Evolutionary conservation across 1,140 invertebrate species (phyloP), one percentile per base, ranked within the genome.

Genomic region (Saccostrea cuccullata): DNA sequence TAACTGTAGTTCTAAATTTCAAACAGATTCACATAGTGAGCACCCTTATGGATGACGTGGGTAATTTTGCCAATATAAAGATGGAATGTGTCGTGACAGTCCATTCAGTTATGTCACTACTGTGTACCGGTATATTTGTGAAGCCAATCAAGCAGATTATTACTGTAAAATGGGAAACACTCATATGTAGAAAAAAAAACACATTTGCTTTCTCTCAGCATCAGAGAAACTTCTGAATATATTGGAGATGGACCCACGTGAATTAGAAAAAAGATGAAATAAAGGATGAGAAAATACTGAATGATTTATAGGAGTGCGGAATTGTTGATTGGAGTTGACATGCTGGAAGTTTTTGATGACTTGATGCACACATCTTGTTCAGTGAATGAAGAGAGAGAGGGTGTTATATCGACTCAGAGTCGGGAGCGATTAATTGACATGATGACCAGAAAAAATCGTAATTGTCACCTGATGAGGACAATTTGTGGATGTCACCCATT

Each of bases 391-490:
- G 15, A 64, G 58, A n/a, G 15, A 64, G 58, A n/a, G 15, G 58
- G n/a, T 64, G 58, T 64, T 20, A n/a, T 64, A 20, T 17, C 17
- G 5, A 17, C n/a, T 64, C n/a, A 64, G 5, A 64, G 58, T 64
- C 58, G 3, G 58, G 58, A 64, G 58, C 58, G 20, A 64, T 6
- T 64, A 64, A 77, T 77, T 26, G 26, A 77, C 26, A 26, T 77
- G 70, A 26, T 77, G 26, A 77, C 11, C 23, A 77, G 26, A 77
- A 77, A n/a, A 36, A 23, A 30, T 30, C 30, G 4, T 26, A 8
- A 36, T 77, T 30, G 70, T 64, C 47, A 64, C 58, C 70, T 77
- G 70, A 77, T 77, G 70, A 30, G 26, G 70, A 77, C 70, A 77
- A 30, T 77, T 17, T 30, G 30, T 36, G 30, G 70, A 36, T 77